Evolutionary conservation across 2,797 vertebrate species (phyloP).

Genomic region (Syndactyla subalaris): DNA sequence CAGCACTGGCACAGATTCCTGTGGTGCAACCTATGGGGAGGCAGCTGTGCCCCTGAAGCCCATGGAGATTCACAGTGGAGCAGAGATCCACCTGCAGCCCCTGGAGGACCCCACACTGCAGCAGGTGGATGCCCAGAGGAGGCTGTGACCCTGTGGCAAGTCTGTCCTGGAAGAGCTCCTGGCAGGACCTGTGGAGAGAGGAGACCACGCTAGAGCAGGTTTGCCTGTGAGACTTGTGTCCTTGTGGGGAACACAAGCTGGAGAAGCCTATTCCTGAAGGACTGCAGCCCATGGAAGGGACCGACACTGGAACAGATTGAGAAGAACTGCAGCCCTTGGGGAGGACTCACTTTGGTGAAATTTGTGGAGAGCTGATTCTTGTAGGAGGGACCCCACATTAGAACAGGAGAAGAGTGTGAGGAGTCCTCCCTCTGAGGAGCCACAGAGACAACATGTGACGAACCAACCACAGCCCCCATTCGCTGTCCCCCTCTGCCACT

Average conservation of each 20-base stretch:
- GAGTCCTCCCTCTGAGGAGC: neutral
- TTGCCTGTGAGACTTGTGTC: neutral
- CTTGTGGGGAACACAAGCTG: neutral
- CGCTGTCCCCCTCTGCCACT: too few species aligned
- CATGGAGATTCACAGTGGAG: neutral
- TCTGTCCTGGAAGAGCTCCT: neutral
- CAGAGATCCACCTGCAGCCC: neutral
- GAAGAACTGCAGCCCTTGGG: neutral
- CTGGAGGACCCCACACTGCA: neutral
- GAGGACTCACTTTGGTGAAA: neutral
- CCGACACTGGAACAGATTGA: neutral
- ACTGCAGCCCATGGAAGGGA: neutral
- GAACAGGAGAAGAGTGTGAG: too few species aligned
- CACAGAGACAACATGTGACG: accelerated
- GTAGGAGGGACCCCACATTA: neutral
- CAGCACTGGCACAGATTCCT: neutral
- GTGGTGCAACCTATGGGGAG: neutral
- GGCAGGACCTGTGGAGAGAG: neutral
- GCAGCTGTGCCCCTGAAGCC: neutral
- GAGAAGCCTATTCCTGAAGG: neutral
- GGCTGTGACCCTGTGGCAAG: neutral
- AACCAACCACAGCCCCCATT: neutral
- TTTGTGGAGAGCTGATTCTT: neutral
- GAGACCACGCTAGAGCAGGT: neutral
- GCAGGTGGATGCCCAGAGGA: too few species aligned